phyloP scores from a whole-genome alignment of 1,140 invertebrate species.

The Calosoma granatense region DNA sequence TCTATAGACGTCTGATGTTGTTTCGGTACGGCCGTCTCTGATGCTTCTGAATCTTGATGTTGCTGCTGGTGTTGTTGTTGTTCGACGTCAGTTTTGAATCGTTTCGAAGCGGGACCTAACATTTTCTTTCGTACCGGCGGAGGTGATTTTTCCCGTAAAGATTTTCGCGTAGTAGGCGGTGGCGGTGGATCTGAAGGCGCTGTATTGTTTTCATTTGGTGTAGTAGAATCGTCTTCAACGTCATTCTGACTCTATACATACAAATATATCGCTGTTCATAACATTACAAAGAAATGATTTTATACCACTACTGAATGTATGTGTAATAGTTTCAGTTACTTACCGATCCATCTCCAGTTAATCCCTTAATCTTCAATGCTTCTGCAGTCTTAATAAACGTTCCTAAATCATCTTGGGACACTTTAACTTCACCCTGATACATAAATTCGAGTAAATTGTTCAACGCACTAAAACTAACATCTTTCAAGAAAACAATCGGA shows the following conservation, averaged over 20 bases:
- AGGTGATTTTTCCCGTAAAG: background rate
- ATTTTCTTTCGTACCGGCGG: background rate
- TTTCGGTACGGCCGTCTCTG: background rate
- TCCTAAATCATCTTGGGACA: constrained; percentile 70
- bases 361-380: constrained; percentile 73
- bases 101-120: background rate
- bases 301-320: background rate
- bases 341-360: constrained; percentile 41
- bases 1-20: background rate
- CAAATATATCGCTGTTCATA: background rate
- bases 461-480: constrained; percentile 63
- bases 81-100: background rate
- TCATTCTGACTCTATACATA: background rate
- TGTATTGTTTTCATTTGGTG: background rate
- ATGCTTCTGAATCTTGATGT: background rate
- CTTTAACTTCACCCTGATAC: constrained; percentile 79
- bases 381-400: constrained; percentile 77
- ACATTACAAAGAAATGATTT: background rate
- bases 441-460: constrained; percentile 74
- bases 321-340: constrained; percentile 15
- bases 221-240: background rate
- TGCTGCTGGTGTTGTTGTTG: background rate
- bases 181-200: background rate
- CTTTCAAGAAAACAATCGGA: constrained; percentile 73
- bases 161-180: background rate